Conservation (phyloP, 2,113 vertebrate genomes). For the Eptesicus fuscus region DNA sequence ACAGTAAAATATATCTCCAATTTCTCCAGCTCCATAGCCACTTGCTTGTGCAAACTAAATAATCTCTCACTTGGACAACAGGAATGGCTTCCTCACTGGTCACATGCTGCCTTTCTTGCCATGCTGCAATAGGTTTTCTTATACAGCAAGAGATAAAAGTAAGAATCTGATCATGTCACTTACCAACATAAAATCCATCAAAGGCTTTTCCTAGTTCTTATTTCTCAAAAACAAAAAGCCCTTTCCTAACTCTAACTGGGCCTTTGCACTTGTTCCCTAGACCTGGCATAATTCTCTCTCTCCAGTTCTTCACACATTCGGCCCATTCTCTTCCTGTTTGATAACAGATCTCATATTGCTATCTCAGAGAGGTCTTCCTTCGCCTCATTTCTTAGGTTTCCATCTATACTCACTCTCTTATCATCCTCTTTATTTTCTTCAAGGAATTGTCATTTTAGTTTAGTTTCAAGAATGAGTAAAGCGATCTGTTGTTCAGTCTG, state of each 20-base stretch:
- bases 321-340: neutral
- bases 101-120: neutral
- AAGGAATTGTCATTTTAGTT: neutral
- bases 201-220: neutral
- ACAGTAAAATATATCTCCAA: neutral
- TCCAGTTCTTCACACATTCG: neutral
- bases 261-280: neutral
- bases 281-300: neutral
- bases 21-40: neutral
- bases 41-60: neutral
- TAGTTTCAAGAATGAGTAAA: neutral
- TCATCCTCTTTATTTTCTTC: slow-evolving; percentile 4
- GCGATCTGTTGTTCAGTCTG: neutral
- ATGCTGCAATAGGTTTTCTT: neutral
- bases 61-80: neutral
- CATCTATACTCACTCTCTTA: neutral
- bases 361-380: neutral
- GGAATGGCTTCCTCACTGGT: neutral
- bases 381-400: neutral
- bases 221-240: neutral
- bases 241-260: neutral
- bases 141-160: neutral
- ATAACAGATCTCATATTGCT: neutral
- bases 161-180: neutral
- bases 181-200: neutral